phyloP scores from a whole-genome alignment of 2,888 invertebrate species.

The Euphydryas editha region DNA sequence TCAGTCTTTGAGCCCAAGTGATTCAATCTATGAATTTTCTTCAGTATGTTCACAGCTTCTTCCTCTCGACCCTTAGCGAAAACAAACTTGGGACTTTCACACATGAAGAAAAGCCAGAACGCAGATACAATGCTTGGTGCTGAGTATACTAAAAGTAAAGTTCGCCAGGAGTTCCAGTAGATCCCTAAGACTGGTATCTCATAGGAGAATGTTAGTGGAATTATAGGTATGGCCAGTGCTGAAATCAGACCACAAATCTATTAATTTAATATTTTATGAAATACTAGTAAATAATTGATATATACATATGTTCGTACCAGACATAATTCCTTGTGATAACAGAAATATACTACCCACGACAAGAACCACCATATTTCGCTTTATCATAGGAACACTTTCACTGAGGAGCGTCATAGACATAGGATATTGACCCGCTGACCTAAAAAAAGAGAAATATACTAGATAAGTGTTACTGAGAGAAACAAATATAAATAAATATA shows the following conservation, averaged over 20 bases:
- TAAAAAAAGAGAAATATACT: too few species aligned
- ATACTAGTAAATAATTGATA: too few species aligned
- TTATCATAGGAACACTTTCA: conserved; percentile 50
- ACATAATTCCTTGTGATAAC: conserved; percentile 50
- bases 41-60: conserved; percentile 77
- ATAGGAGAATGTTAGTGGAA: conserved; percentile 75
- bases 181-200: conserved; percentile 61
- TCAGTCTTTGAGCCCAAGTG: conserved; percentile 49
- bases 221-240: conserved; percentile 85
- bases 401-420: conserved; percentile 50
- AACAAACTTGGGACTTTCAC: conserved; percentile 91
- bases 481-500: not conserved
- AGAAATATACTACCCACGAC: conserved; percentile 50
- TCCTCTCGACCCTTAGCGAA: conserved; percentile 82
- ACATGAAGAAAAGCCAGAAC: conserved; percentile 78
- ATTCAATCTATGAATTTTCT: conserved; percentile 61
- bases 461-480: not conserved
- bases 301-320: conserved; percentile 30
- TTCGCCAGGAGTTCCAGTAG: conserved; percentile 86
- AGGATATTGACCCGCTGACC: conserved; percentile 48
- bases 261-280: too few species aligned
- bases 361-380: conserved; percentile 47
- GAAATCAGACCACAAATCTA: too few species aligned
- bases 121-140: conserved; percentile 85
- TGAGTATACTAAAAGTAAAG: conserved; percentile 84